Evolutionary conservation across 2,797 vertebrate genomes (phyloP), one percentile per base, ranked within the genome.

Genomic region (Myiotriccus ornatus): DNA sequence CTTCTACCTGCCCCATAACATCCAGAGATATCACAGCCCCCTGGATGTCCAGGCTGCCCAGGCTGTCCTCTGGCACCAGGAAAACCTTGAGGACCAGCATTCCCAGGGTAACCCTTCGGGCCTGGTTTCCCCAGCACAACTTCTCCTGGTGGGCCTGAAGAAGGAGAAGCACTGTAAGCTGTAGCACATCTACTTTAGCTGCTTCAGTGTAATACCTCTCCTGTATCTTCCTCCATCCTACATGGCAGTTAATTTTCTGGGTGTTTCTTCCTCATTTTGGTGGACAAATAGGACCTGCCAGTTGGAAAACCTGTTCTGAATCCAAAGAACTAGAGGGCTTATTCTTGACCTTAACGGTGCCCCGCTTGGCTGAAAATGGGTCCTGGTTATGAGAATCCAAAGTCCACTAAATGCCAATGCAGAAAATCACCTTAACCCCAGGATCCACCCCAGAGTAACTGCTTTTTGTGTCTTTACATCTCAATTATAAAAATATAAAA

Each of bases 111-210:
- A 17, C 97, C 97, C 59, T 96, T 94, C 0, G 94, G 83, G 24
- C 97, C 97, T 65, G 95, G 89, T 21, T 97, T 97, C n/a, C 97
- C 97, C 77, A 96, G 60, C 16, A 96, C 69, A 25, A 93, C 86
- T 89, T 96, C 97, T 83, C 97, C 97, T 46, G 90, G 91, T 27
- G 94, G 94, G 4, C 97, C 98, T 98, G 86, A 59, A 82, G 82
- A 53, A 87, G 20, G 41, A 94, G 39, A 73, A 88, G n/a, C n/a
- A 57, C 32, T 16, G 52, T 69, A 28, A 95, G 55, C 18, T 37
- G 35, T 2, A 50, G 34, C 23, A 47, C 55, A 32, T 44, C 32
- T 62, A 22, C 68, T 56, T 50, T 6, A 35, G 30, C 25, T 39
- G 19, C 19, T 67, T 52, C 27, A 19, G 2, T 24, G 21, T 10